Conservation (phyloP, 2,113 vertebrate genomes). For the Syrrhaptes paradoxus region DNA sequence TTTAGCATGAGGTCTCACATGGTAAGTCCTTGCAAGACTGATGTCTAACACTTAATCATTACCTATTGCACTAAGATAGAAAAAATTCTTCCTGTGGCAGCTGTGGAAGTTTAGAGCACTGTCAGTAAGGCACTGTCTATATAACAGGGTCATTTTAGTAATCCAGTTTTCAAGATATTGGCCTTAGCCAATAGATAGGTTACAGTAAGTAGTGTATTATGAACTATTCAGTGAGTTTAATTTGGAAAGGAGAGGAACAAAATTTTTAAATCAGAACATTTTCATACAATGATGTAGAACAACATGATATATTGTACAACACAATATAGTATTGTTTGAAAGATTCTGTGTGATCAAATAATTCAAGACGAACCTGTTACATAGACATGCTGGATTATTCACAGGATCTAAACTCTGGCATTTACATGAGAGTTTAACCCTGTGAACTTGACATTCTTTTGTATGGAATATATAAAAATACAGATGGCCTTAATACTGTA, state of each 20-base stretch:
- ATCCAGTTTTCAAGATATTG: not conserved
- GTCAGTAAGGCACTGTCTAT: not conserved
- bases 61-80: not conserved
- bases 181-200: not conserved
- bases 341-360: not conserved
- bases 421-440: not conserved
- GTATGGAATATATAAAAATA: not conserved
- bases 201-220: not conserved
- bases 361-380: not conserved
- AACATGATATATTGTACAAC: not conserved
- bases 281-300: not conserved
- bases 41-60: not conserved
- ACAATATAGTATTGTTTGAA: not conserved
- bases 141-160: not conserved
- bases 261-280: not conserved
- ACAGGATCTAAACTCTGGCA: not conserved
- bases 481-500: conserved; percentile 52
- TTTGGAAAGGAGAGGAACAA: not conserved
- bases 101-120: not conserved
- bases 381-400: not conserved
- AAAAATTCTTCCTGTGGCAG: not conserved
- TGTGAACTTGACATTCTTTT: not conserved
- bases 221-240: not conserved
- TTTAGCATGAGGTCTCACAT: not conserved
- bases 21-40: not conserved